Base-by-base conservation (phyloP, 2,888 invertebrate genomes). In the Polydrusus cervinus region DNA sequence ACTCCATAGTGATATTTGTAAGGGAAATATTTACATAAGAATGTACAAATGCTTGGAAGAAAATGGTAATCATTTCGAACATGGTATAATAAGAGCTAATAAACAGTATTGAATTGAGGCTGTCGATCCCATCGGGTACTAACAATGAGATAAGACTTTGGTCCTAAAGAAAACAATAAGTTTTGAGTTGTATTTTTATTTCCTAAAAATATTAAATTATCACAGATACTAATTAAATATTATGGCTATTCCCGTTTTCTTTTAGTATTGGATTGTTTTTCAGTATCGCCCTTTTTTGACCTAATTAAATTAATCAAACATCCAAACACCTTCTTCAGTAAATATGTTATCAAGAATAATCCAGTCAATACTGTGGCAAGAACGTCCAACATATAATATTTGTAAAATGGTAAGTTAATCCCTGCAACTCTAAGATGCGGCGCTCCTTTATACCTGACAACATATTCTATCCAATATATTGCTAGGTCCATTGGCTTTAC, bases 391-490 rank as follows among this genome's bases (percentile, higher is more conserved):
- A 81, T 68, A 10, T 80, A 75, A 75, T 82, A 82, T 73, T 84
- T 79, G 49, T 81, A 84, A 81, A 82, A 82, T 6, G 75, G 67
- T 30, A 84, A 73, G 68, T 81, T 76, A 38, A 82, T 47, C 1
- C 79, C 82, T 10, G 81, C 81, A 2, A 82, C 79, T 64, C 80
- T 80, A 43, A 85, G 78, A 78, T 85, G 84, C 11, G 78, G 76
- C 0, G 85, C 83, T 13, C 84, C 84, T 55, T 80, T 79, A 72
- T 83, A 80, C 20, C 81, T 76, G 8, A 83, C 77, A 9, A 84
- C 82, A 67, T 83, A 84, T 73, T 84, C 81, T 0, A 82, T 79
- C 85, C 85, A 85, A 74, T 80, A 84, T 45, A 79, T 78, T 14
- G 83, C 83, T 5, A 74, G 73, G 45, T 84, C 82, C 49, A 82